A percentile compares a stretch with the other conserved stretches of the same genome.
These are phyloP conservation scores for cattle (Bos taurus) DNA, from an alignment of 2,113 vertebrate genomes.

Conservation along the genomic window ARS-UCD2.0 NC_037333.1:33336001-33336500, in stretches of 20 bases:
- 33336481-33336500: conserved; percentile 13
- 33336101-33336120: conserved; percentile 42
- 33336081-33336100: background rate
- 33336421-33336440: conserved; percentile 54
- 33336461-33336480: conserved; percentile 80
- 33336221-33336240: conserved; percentile 66
- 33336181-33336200: conserved; percentile 60
- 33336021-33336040: conserved; percentile 42
- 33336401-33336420: conserved; percentile 45
- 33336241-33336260: conserved; percentile 53
- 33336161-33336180: background rate
- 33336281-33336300: conserved; percentile 61
- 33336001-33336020: background rate
- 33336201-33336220: conserved; percentile 65
- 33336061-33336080: conserved; percentile 2
- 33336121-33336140: background rate
- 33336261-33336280: conserved; percentile 61
- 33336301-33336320: conserved; percentile 58
- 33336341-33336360: conserved; percentile 45
- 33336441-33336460: conserved; percentile 50
- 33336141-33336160: background rate
- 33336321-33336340: conserved; percentile 39
- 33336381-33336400: conserved; percentile 60
- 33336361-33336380: conserved; percentile 59
- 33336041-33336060: conserved; percentile 1